Evolutionary conservation across 2,113 vertebrate genomes (phyloP).

Genomic region (Dromas ardeola): DNA sequence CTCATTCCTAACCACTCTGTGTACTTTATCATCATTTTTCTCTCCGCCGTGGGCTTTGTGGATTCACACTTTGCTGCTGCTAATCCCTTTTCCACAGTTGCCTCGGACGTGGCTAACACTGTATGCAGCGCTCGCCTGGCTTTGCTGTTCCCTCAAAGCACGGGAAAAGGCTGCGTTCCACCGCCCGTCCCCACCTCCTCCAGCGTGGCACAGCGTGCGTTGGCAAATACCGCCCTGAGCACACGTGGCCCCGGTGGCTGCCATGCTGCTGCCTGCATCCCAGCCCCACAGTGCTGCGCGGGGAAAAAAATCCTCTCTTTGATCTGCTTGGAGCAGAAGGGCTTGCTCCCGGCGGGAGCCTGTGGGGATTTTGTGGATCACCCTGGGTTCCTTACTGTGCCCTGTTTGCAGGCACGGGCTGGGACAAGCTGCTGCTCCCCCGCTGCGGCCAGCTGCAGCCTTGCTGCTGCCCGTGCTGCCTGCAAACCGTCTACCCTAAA

Average conservation of each 20-base stretch:
- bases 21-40: not conserved
- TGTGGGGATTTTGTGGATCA: not conserved
- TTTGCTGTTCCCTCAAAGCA: not conserved
- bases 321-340: not conserved
- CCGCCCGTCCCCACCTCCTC: not conserved
- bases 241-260: not conserved
- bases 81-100: not conserved
- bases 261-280: not conserved
- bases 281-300: not conserved
- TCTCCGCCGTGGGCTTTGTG: not conserved
- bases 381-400: not conserved
- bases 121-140: not conserved
- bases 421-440: not conserved
- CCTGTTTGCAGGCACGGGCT: not conserved
- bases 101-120: not conserved
- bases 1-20: not conserved
- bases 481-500: not conserved
- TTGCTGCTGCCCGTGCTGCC: not conserved
- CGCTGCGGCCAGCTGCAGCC: not conserved
- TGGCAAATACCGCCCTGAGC: not conserved
- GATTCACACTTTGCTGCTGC: not conserved
- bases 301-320: not conserved
- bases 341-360: accelerated
- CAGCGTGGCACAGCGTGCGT: not conserved
- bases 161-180: not conserved